Conservation (phyloP, 2,113 vertebrate genomes). For the Phodopus roborovskii region DNA sequence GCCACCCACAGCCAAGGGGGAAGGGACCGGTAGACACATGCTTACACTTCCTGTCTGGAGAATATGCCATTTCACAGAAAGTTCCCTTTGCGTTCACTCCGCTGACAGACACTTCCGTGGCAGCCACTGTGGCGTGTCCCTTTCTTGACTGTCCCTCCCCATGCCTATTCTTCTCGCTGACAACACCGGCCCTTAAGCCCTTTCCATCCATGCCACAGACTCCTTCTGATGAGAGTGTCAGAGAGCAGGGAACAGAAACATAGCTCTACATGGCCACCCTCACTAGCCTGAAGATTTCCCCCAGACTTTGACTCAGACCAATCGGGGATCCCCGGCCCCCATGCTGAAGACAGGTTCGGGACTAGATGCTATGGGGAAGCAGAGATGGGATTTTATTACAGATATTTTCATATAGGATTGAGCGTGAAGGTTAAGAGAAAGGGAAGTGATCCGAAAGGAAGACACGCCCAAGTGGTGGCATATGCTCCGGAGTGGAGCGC, state of each 20-base stretch:
- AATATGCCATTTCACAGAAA: not conserved
- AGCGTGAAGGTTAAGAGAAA: not conserved
- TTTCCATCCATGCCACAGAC: not conserved
- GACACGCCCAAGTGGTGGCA: too few relatives aligned
- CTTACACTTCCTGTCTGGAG: not conserved
- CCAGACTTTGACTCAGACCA: not conserved
- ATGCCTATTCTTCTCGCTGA: not conserved
- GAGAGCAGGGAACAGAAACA: not conserved
- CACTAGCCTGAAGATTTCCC: not conserved
- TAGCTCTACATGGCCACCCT: not conserved
- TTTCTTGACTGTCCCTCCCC: not conserved
- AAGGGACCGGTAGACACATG: not conserved
- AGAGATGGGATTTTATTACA: not conserved
- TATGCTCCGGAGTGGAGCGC: too few relatives aligned
- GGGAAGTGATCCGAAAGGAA: not conserved
- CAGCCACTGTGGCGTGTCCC: not conserved
- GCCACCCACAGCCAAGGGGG: too few relatives aligned
- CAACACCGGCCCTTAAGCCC: not conserved
- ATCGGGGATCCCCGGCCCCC: accelerated
- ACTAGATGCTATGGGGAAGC: not conserved
- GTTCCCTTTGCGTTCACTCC: not conserved
- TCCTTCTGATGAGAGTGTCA: not conserved
- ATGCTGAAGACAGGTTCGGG: not conserved
- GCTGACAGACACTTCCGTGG: not conserved
- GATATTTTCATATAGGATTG: not conserved